A percentile compares a stretch with the other conserved stretches of the same genome.
phyloP scores from a whole-genome alignment of 2,113 vertebrate genomes.

The Peromyscus polionotus region DNA sequence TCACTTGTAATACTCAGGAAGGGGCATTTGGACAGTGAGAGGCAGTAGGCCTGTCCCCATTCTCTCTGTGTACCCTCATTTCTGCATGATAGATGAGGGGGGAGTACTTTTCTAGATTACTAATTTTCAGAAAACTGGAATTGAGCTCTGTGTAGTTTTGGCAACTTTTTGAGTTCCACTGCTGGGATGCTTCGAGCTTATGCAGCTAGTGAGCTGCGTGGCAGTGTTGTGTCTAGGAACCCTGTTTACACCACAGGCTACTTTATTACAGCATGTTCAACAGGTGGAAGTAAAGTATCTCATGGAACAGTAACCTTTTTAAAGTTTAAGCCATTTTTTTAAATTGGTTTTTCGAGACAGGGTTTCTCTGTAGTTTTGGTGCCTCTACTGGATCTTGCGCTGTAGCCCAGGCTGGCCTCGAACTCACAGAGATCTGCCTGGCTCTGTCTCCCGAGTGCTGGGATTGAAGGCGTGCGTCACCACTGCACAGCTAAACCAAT shows the following conservation, averaged over 20 bases:
- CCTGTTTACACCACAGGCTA: not conserved
- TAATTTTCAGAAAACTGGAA: slow-evolving; percentile 28
- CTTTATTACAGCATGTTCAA: not conserved
- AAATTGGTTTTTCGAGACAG: no score
- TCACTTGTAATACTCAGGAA: slow-evolving; percentile 29
- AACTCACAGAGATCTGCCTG: no score
- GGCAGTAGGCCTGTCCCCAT: not conserved
- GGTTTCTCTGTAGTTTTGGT: no score
- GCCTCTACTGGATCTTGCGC: no score
- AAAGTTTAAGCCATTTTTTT: not conserved
- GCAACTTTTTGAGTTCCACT: slow-evolving; percentile 30
- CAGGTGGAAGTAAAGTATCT: slow-evolving; percentile 13
- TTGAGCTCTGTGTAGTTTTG: not conserved
- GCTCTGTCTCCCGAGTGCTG: no score
- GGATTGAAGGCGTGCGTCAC: no score
- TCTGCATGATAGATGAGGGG: not conserved
- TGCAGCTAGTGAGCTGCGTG: not conserved
- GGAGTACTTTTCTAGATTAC: not conserved
- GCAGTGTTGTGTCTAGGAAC: not conserved
- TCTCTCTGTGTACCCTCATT: not conserved
- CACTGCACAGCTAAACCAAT: not conserved
- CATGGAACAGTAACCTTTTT: slow-evolving; percentile 19
- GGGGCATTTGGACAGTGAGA: not conserved
- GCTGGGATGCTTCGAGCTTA: not conserved
- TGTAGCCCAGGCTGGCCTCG: no score